A percentile compares a stretch with the other conserved stretches of the same genome.
phyloP scores from a whole-genome alignment of 2,888 invertebrate genomes.

The Lepetodrilus schrolli region DNA sequence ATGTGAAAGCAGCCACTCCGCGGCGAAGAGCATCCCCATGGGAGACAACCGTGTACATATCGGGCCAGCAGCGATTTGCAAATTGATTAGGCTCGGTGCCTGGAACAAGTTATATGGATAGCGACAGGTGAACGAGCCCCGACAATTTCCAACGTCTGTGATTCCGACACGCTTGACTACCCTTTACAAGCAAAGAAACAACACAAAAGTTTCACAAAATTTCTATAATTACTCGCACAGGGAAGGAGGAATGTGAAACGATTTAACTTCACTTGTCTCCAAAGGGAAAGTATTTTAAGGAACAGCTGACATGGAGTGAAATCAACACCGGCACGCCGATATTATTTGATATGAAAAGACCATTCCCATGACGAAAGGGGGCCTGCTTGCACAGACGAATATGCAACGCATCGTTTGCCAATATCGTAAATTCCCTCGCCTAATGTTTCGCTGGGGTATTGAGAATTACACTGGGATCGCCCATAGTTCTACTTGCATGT shows the following conservation, averaged over 20 bases:
- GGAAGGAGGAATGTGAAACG: constrained; percentile 19
- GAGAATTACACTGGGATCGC: background rate
- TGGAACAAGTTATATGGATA: constrained; percentile 28
- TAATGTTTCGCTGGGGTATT: constrained; percentile 1
- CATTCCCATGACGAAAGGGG: constrained; percentile 19
- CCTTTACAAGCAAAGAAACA: constrained; percentile 41
- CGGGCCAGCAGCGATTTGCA: constrained; percentile 1
- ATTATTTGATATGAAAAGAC: constrained; percentile 22
- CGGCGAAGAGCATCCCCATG: background rate
- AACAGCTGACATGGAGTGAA: constrained; percentile 15
- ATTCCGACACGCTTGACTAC: constrained; percentile 32
- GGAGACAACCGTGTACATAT: background rate
- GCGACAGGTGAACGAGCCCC: constrained; percentile 33
- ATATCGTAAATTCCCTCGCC: constrained; percentile 15
- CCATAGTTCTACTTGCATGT: background rate
- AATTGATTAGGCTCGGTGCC: background rate
- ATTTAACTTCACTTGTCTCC: constrained; percentile 11
- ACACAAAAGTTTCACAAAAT: constrained; percentile 36
- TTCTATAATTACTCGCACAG: constrained; percentile 34
- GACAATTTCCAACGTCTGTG: constrained; percentile 31
- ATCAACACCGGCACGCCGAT: constrained; percentile 2
- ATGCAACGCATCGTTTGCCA: background rate
- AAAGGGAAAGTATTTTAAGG: background rate
- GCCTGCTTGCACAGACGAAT: background rate
- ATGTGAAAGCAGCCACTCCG: constrained; percentile 13